Percentiles rank a stretch among this genome's conserved stretches.
These are phyloP conservation scores for Neopelma chrysocephalum DNA, from an alignment of 2,797 vertebrate genomes.

Conservation along the genomic window DNA sequence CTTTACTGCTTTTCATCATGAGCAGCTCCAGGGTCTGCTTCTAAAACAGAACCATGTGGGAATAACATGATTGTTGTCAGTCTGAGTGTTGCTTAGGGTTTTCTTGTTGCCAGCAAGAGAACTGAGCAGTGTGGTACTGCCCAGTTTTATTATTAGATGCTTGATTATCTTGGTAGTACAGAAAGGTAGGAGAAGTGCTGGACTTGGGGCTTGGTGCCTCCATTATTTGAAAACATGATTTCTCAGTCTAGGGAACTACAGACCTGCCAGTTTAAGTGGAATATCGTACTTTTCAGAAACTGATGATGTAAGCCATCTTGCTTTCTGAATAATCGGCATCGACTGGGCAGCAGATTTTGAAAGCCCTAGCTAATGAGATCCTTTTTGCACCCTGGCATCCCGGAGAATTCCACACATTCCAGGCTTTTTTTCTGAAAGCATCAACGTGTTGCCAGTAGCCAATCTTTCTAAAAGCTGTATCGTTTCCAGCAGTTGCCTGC, in stretches of 20 bases:
- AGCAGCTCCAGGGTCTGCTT: conserved; percentile 21
- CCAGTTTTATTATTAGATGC: background rate
- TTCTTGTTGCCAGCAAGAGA: background rate
- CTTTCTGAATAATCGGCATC: background rate
- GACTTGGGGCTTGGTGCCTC: background rate
- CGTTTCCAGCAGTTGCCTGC: background rate
- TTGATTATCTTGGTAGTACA: background rate
- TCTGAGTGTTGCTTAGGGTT: background rate
- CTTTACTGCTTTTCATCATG: conserved; percentile 41
- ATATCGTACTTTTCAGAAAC: conserved; percentile 16
- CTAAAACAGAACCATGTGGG: conserved; percentile 11
- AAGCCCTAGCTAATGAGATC: conserved; percentile 19
- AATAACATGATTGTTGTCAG: conserved; percentile 26
- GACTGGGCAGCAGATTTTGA: background rate
- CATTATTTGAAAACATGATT: background rate
- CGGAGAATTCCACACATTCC: conserved; percentile 47
- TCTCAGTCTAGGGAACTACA: background rate
- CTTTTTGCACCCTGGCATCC: conserved; percentile 29
- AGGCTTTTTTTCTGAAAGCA: background rate
- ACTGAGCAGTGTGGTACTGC: background rate
- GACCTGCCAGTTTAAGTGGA: conserved; percentile 4
- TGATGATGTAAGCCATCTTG: background rate
- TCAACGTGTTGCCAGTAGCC: background rate
- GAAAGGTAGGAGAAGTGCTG: background rate
- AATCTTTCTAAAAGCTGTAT: background rate